Base-by-base conservation (phyloP, 1,140 invertebrate species). In the Aleiodes sp. region DNA sequence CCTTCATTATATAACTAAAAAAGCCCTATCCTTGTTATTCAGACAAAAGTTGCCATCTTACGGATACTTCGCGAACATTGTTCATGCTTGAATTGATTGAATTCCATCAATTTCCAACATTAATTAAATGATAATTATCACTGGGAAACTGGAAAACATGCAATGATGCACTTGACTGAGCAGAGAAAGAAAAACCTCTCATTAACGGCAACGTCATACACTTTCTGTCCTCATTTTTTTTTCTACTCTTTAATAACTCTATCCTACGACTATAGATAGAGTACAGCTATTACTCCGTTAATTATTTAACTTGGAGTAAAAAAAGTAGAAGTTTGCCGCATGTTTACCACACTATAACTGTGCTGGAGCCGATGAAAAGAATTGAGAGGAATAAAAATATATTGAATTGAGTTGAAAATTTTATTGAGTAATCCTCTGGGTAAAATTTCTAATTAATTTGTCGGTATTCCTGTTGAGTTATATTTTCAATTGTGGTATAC, bases 101-200 rank as follows among this genome's bases (percentile, higher is more conserved):
- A 16, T 16, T 16, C 12, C 39, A 43, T 16, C 39, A 12, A n/a
- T n/a, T n/a, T n/a, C n/a, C n/a, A n/a, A n/a, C n/a, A n/a, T n/a
- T n/a, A n/a, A n/a, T n/a, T n/a, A n/a, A n/a, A 12, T 43, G 39
- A 43, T 43, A 43, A 43, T 43, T 43, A 43, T 43, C 19, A 43
- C 37, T 39, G n/a, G n/a, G n/a, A n/a, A n/a, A n/a, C n/a, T n/a
- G n/a, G n/a, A n/a, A n/a, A n/a, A n/a, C n/a, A n/a, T n/a, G n/a
- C n/a, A n/a, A n/a, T n/a, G n/a, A n/a, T n/a, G n/a, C n/a, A n/a
- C n/a, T n/a, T n/a, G n/a, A n/a, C n/a, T n/a, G n/a, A n/a, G n/a
- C n/a, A n/a, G n/a, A n/a, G n/a, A n/a, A n/a, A n/a, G n/a, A 43
- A 43, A 12, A 43, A 43, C n/a, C 4, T 43, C 39, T 14, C 39